These are phyloP conservation scores for Callocephalon fimbriatum DNA, from an alignment of 2,113 vertebrate genomes.

Conservation along the genomic window DNA sequence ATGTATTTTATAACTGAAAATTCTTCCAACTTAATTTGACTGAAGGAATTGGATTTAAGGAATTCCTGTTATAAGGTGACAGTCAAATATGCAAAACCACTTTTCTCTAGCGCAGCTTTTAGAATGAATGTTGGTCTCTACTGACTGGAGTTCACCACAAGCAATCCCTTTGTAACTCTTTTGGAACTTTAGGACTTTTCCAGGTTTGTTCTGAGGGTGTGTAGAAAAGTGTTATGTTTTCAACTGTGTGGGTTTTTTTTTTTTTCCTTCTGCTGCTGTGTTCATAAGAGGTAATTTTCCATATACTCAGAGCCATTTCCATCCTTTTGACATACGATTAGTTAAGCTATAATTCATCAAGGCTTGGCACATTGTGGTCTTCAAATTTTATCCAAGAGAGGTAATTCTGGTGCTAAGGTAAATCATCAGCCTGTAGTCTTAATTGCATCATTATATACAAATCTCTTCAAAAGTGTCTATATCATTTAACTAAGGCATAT, in stretches of 20 bases:
- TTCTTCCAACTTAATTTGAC: background rate
- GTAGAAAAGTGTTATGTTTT: background rate
- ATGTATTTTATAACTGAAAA: background rate
- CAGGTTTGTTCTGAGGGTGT: background rate
- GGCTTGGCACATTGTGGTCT: background rate
- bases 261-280: background rate
- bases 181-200: background rate
- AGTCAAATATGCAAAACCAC: background rate
- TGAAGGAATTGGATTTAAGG: background rate
- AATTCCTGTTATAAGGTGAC: background rate
- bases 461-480: background rate
- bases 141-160: background rate
- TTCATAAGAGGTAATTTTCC: background rate
- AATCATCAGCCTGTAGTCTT: background rate
- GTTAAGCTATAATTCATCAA: background rate
- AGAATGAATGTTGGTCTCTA: accelerated
- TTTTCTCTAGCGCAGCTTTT: background rate
- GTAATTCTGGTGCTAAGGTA: background rate
- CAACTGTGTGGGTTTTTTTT: background rate
- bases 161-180: background rate
- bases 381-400: background rate
- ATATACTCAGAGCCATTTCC: background rate
- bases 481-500: background rate
- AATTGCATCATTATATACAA: background rate
- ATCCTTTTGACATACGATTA: background rate